Conservation (phyloP, 2,888 invertebrate genomes). For the Melanophora roralis region DNA sequence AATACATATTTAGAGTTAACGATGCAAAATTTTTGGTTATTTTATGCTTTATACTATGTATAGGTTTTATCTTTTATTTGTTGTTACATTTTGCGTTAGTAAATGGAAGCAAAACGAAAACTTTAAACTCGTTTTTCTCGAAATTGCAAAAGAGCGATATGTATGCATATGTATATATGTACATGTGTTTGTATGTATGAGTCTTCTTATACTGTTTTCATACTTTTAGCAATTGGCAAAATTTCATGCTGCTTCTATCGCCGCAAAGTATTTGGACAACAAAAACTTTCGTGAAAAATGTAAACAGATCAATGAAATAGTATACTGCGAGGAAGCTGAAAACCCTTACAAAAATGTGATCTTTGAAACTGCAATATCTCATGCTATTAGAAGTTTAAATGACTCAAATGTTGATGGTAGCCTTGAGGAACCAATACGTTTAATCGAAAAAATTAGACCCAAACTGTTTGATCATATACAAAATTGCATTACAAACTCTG, state of each 20-base stretch:
- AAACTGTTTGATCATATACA: constrained; percentile 69
- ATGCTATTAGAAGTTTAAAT: constrained; percentile 71
- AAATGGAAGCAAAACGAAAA: too few relatives aligned
- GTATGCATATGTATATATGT: too few relatives aligned
- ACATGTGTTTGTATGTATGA: too few relatives aligned
- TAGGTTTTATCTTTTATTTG: too few relatives aligned
- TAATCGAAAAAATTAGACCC: constrained; percentile 70
- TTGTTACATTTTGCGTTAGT: too few relatives aligned
- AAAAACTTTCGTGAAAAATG: constrained; percentile 66
- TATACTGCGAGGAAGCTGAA: constrained; percentile 72
- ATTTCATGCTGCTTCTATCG: constrained; percentile 74
- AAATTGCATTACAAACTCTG: constrained; percentile 66
- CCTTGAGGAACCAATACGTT: constrained; percentile 69
- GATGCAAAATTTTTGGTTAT: too few relatives aligned
- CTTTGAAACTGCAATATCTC: constrained; percentile 71
- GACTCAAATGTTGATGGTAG: constrained; percentile 71
- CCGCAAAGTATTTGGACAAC: constrained; percentile 69
- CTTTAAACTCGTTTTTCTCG: too few relatives aligned
- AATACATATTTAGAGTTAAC: too few relatives aligned
- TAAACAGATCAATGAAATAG: constrained; percentile 71
- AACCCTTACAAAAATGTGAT: constrained; percentile 72
- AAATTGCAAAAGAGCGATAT: too few relatives aligned
- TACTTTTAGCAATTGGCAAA: constrained; percentile 72
- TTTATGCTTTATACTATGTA: too few relatives aligned
- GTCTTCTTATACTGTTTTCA: background rate